Evolutionary conservation across 37 sponge, comb jelly and placozoan species (phyloP), one percentile per base, ranked within the genome.

Genomic region (Halichondria panicea): DNA sequence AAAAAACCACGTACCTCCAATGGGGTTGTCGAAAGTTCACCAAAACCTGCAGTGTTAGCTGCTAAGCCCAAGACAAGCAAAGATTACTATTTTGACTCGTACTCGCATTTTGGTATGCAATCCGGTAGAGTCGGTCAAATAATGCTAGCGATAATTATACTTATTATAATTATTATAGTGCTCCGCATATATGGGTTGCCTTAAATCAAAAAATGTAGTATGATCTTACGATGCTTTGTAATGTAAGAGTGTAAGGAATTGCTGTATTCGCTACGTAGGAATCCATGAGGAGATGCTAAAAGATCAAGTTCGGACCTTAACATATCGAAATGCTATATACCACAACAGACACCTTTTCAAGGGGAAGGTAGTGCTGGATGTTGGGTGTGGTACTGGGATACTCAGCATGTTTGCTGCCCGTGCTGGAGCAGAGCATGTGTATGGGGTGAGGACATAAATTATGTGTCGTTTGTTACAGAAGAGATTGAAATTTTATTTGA

Each of bases 51-150:
- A n/a, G n/a, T n/a, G n/a, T n/a, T n/a, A n/a, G n/a, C n/a, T n/a
- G n/a, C n/a, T n/a, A n/a, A n/a, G n/a, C n/a, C 19, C n/a, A 72
- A 88, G 80, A 95, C 96, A 24, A 92, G 93, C 73, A 74, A 79
- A 48, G 98, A 97, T 39, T 97, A 97, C 74, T 97, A 97, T 81
- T 97, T 97, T 66, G 98, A 97, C 72, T 97, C 98, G 6, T 97
- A 97, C 58, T 92, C 98, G 1, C 98, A 97, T 67, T 97, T 89
- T 63, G 93, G 97, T 92, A 55, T 68, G 74, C 8, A 11, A 48
- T 48, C 11, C 52, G 15, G 52, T 48, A 48, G 52, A 18, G 52
- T 48, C 13, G 11, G 13, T 48, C 11, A 11, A 48, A 48, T 11
- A 48, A 48, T 48, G 15, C 15, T 48, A 15, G 52, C 52, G 52